These are phyloP conservation scores for Penaeus indicus DNA, from an alignment of 1,140 invertebrate species.

Conservation along the genomic window DNA sequence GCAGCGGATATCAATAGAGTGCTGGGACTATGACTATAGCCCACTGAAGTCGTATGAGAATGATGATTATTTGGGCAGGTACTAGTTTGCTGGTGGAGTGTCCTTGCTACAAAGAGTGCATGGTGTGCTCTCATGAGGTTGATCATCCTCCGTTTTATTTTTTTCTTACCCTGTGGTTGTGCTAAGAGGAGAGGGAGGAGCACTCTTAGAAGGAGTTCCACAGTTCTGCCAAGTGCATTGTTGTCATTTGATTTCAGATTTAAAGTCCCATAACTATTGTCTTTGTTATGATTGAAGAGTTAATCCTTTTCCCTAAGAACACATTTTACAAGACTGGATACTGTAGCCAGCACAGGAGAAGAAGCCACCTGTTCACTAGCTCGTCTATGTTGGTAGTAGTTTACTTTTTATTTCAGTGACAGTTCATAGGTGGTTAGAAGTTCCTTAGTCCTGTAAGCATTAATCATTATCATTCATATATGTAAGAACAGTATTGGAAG, in stretches of 20 bases:
- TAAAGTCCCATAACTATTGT: too few species aligned
- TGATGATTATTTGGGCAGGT: conserved; percentile 72
- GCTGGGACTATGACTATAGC: conserved; percentile 65
- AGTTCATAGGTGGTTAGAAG: too few species aligned
- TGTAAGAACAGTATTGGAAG: too few species aligned
- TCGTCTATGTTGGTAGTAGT: too few species aligned
- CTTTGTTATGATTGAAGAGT: too few species aligned
- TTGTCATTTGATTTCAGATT: not conserved
- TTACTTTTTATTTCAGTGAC: too few species aligned
- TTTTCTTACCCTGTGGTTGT: conserved; percentile 21
- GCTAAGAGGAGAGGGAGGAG: not conserved
- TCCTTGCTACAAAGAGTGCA: conserved; percentile 32
- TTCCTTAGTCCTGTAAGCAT: too few species aligned
- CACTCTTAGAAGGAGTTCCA: not conserved
- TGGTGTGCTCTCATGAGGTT: conserved; percentile 22
- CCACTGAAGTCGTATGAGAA: conserved; percentile 66
- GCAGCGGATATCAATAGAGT: conserved; percentile 62
- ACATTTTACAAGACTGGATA: too few species aligned
- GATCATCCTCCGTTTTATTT: not conserved
- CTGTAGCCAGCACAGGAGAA: too few species aligned
- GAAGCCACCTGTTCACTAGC: too few species aligned
- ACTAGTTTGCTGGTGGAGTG: conserved; percentile 41
- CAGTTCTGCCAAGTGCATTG: not conserved
- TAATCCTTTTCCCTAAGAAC: too few species aligned
- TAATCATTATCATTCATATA: too few species aligned